Percentiles rank a stretch among this genome's conserved stretches.
Conservation (phyloP, 2,113 vertebrate genomes). For the Sinocyclocheilus anshuiensis region DNA sequence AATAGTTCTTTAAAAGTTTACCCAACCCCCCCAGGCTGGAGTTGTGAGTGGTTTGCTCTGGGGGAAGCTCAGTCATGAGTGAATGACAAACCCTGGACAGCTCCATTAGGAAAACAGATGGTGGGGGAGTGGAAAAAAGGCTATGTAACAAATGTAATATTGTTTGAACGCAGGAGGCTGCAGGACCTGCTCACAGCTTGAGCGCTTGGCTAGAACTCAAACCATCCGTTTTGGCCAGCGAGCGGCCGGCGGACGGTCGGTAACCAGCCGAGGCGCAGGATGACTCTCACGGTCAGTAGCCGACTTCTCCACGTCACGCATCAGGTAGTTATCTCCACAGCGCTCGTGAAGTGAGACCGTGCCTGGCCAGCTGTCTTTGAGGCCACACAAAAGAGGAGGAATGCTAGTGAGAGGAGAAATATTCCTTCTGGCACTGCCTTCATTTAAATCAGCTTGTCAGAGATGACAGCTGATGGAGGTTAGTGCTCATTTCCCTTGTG, state of each 20-base stretch:
- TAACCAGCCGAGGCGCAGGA: constrained; percentile 40
- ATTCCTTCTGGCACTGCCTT: background rate
- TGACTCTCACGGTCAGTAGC: constrained; percentile 3
- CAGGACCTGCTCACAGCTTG: constrained; percentile 69
- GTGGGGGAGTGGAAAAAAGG: constrained; percentile 59
- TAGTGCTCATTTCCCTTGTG: background rate
- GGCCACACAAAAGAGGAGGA: background rate
- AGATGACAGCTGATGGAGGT: constrained; percentile 26
- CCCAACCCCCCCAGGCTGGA: constrained; percentile 40
- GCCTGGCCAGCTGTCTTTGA: constrained; percentile 41
- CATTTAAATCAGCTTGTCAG: constrained; percentile 39
- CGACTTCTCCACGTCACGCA: constrained; percentile 28
- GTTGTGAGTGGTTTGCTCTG: constrained; percentile 55
- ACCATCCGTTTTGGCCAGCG: constrained; percentile 55
- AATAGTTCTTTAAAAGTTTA: constrained; percentile 21
- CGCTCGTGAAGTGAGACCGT: constrained; percentile 18
- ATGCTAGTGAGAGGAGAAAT: constrained; percentile 16
- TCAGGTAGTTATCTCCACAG: constrained; percentile 39
- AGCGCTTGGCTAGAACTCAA: constrained; percentile 62
- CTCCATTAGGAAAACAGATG: constrained; percentile 75
- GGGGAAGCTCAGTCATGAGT: constrained; percentile 64
- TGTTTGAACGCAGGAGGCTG: constrained; percentile 64
- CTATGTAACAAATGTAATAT: constrained; percentile 65
- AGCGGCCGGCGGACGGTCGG: constrained; percentile 39
- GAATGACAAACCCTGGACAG: constrained; percentile 71